Percentiles rank a stretch among this genome's conserved stretches.
These are phyloP conservation scores for Neodiprion lecontei DNA, from an alignment of 1,140 invertebrate species.

Conservation along the genomic window DNA sequence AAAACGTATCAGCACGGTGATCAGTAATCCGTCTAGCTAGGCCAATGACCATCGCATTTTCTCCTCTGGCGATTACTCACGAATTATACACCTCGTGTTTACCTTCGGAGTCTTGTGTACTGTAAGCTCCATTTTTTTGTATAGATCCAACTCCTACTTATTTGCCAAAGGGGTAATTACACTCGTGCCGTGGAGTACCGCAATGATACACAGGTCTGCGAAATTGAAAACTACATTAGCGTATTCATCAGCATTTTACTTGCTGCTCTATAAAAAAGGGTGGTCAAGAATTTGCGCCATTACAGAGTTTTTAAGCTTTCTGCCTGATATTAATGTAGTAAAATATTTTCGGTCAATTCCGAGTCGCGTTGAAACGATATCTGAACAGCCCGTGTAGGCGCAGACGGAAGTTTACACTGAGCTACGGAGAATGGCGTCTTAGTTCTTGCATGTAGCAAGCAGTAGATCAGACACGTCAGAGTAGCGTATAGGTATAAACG, in stretches of 20 bases:
- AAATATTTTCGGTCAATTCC: no score
- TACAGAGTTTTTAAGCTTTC: no score
- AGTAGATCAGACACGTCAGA: background rate
- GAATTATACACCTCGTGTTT: background rate
- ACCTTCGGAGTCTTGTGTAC: background rate
- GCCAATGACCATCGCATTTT: background rate
- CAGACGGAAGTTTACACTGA: background rate
- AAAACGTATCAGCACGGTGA: background rate
- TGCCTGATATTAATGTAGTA: no score
- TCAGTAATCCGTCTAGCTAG: background rate
- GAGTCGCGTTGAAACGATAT: background rate
- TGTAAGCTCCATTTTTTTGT: background rate
- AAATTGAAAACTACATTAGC: no score
- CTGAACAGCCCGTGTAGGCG: background rate
- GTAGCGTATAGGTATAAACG: background rate
- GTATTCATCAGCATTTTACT: no score
- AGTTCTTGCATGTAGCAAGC: background rate
- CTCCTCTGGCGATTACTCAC: background rate
- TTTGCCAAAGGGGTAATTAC: background rate
- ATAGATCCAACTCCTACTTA: background rate
- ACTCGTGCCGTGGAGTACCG: background rate
- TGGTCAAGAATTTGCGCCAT: no score
- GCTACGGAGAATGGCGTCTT: background rate
- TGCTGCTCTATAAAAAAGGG: no score
- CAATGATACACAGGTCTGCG: background rate